phyloP scores from a whole-genome alignment of 2,888 invertebrate genomes.

The Rugalucina vietnamica region DNA sequence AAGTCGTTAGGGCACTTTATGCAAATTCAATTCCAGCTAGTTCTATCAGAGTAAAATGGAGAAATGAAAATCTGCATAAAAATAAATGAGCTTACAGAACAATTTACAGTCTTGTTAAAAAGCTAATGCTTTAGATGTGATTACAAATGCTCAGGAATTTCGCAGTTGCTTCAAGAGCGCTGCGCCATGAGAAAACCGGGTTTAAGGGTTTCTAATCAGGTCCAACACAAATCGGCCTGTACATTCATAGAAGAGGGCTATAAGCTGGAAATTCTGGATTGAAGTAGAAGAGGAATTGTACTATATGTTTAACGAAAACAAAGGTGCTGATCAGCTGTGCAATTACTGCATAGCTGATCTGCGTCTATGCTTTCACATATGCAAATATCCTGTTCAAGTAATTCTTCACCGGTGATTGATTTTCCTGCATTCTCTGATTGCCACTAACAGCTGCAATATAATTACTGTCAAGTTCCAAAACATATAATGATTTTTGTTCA shows the following conservation, averaged over 20 bases:
- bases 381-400: no score
- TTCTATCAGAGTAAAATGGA: not conserved
- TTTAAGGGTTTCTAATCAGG: no score
- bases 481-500: not conserved
- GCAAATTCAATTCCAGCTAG: not conserved
- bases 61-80: not conserved
- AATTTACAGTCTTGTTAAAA: slow-evolving; percentile 6
- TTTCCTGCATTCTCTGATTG: not conserved
- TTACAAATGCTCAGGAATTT: not conserved
- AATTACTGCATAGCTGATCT: no score
- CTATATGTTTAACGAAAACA: no score
- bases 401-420: slow-evolving; percentile 10
- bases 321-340: no score
- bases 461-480: not conserved
- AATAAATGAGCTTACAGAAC: not conserved
- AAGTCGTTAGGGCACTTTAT: not conserved
- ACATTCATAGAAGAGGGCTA: no score
- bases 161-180: slow-evolving; percentile 11
- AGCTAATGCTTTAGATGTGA: not conserved
- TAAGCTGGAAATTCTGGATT: no score
- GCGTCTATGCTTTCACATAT: no score
- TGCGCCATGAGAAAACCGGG: no score
- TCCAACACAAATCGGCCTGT: no score
- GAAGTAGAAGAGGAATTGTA: no score
- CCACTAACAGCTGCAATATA: slow-evolving; percentile 1